These are phyloP conservation scores for Palythoa grandiflora DNA, from an alignment of 92 coral and sea anemone genomes.

Conservation along the genomic window DNA sequence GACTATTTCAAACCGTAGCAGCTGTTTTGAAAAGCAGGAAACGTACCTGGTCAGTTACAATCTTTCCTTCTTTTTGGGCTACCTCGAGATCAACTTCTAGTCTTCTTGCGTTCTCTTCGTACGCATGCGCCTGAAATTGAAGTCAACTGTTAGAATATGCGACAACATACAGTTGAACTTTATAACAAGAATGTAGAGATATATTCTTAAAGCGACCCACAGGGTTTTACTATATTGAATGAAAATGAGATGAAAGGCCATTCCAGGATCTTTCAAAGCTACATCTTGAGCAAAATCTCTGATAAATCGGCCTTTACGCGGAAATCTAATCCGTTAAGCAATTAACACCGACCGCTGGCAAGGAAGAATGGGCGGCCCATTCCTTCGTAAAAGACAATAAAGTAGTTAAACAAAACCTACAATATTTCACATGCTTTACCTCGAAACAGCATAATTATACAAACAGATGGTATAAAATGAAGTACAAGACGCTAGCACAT, in stretches of 20 bases:
- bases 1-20: background rate
- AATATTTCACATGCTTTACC: background rate
- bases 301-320: too few relatives aligned
- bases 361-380: too few relatives aligned
- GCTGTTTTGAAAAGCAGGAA: too few relatives aligned
- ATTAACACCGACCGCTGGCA: too few relatives aligned
- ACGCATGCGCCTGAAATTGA: conserved; percentile 77
- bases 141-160: background rate
- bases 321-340: too few relatives aligned
- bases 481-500: background rate
- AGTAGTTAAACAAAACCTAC: too few relatives aligned
- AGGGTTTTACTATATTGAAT: too few relatives aligned
- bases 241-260: background rate
- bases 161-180: background rate
- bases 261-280: background rate
- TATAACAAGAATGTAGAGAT: background rate
- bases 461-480: background rate
- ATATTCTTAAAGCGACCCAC: too few relatives aligned
- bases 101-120: conserved; percentile 82
- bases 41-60: conserved; percentile 80
- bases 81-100: conserved; percentile 84
- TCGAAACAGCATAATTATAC: background rate
- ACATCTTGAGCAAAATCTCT: too few relatives aligned
- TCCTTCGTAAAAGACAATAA: too few relatives aligned
- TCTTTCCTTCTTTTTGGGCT: conserved; percentile 81